phyloP scores from a whole-genome alignment of 2,888 invertebrate species.

The Phasia obesa region DNA sequence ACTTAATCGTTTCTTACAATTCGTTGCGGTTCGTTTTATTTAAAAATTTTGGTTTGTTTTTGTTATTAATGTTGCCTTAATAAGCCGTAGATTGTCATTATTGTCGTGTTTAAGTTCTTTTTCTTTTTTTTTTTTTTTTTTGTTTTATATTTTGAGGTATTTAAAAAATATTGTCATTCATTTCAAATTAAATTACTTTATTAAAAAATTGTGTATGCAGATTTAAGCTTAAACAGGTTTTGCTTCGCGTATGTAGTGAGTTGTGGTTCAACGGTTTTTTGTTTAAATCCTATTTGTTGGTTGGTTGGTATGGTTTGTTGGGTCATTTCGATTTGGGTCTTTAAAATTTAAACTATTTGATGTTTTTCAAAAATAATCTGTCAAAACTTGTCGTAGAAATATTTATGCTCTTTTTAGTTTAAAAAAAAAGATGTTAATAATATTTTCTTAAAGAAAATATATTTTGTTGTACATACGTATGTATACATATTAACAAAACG shows the following conservation, averaged over 20 bases:
- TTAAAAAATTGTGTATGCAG: constrained; percentile 56
- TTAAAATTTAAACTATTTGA: constrained; percentile 39
- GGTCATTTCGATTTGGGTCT: constrained; percentile 32
- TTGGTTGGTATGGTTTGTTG: constrained; percentile 29
- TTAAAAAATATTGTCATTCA: constrained; percentile 50
- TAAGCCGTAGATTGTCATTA: constrained; percentile 82
- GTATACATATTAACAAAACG: too few species aligned
- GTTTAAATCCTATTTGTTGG: constrained; percentile 35
- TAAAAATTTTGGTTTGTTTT: constrained; percentile 67
- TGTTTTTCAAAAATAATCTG: constrained; percentile 56
- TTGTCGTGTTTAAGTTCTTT: constrained; percentile 75
- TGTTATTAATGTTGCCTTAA: constrained; percentile 71
- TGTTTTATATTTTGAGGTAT: constrained; percentile 49
- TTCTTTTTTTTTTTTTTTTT: constrained; percentile 36
- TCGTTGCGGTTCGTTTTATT: constrained; percentile 79
- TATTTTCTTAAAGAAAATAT: neutral
- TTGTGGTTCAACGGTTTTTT: constrained; percentile 31
- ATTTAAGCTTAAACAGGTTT: constrained; percentile 62
- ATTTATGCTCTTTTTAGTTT: constrained; percentile 18
- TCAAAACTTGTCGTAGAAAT: constrained; percentile 57
- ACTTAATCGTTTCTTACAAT: constrained; percentile 75
- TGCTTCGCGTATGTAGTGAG: constrained; percentile 36
- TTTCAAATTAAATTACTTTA: constrained; percentile 58
- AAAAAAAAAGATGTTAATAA: neutral
- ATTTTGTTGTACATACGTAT: too few species aligned